Evolutionary conservation across 2,888 invertebrate species (phyloP), one percentile per base, ranked within the genome.

Genomic region (Diloba caeruleocephala): DNA sequence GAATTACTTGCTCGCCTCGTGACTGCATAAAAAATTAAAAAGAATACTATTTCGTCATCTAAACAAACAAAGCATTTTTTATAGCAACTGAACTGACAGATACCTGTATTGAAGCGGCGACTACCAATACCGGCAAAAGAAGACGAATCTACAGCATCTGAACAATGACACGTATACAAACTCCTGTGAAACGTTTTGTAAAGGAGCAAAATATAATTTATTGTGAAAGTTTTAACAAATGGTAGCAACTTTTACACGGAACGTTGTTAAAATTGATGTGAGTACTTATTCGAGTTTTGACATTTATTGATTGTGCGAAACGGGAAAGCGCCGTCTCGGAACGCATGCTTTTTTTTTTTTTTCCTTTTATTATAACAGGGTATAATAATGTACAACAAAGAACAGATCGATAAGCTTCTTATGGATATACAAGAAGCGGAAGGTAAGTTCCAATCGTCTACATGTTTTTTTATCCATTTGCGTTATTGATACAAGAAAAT

Each of bases 121-220:
- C 2, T 21, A 7, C 6, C 5, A 21, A 21, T 5, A 21, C 3
- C 17, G 17, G 5, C 17, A 3, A 21, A 21, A 21, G 3, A 29
- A 26, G 33, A 53, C 38, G 5, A 41, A 45, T 32, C 13, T 39
- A 13, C 10, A 62, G 39, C 39, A 45, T 50, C 43, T 37, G 25
- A 43, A 32, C 29, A 58, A 52, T 41, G 51, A 44, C 42, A 50
- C 21, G 38, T 15, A 36, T 21, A 50, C 46, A 45, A 57, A 55
- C 29, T 42, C 37, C 28, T n/a, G 10, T 8, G 10, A 21, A 49
- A 65, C 36, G 53, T 46, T 69, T 60, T 53, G 45, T 46, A 55
- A 67, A 51, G 15, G 46, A 31, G 44, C 45, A 55, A 57, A 66
- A 63, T 51, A 53, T 61, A 53, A 71, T 67, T 71, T 59, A 71